Conservation (phyloP, 2,797 vertebrate genomes). For the Channallabes apus region DNA sequence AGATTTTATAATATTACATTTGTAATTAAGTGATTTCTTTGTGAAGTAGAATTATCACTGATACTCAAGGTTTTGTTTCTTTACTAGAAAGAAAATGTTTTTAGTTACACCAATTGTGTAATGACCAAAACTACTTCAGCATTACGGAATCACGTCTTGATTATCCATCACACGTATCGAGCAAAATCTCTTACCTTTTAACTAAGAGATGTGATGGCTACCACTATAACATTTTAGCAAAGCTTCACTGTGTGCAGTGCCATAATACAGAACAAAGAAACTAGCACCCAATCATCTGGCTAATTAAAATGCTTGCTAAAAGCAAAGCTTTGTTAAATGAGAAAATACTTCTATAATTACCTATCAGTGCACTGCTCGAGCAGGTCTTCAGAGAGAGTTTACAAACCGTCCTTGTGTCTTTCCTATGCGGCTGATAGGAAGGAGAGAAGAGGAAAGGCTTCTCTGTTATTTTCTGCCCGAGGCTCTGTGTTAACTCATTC, state of each 20-base stretch:
- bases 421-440: background rate
- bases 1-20: background rate
- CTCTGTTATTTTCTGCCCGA: slow-evolving; percentile 11
- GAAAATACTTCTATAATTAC: background rate
- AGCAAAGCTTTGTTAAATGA: background rate
- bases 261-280: background rate
- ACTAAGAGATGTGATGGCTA: background rate
- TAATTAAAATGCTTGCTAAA: background rate
- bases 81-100: background rate
- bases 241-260: background rate
- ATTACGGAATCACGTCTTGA: too few species aligned
- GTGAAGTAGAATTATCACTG: background rate
- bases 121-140: background rate
- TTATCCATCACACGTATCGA: background rate
- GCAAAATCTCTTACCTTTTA: background rate
- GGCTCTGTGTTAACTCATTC: background rate
- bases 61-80: background rate
- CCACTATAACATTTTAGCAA: too few species aligned
- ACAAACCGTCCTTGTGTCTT: background rate
- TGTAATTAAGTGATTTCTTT: background rate
- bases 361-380: background rate
- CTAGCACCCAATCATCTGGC: background rate
- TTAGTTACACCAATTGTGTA: background rate
- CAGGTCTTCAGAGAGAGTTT: slow-evolving; percentile 8
- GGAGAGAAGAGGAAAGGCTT: slow-evolving; percentile 1